These are phyloP conservation scores for Porites cylindrica DNA, from an alignment of 92 coral and sea anemone genomes.

Conservation along the genomic window DNA sequence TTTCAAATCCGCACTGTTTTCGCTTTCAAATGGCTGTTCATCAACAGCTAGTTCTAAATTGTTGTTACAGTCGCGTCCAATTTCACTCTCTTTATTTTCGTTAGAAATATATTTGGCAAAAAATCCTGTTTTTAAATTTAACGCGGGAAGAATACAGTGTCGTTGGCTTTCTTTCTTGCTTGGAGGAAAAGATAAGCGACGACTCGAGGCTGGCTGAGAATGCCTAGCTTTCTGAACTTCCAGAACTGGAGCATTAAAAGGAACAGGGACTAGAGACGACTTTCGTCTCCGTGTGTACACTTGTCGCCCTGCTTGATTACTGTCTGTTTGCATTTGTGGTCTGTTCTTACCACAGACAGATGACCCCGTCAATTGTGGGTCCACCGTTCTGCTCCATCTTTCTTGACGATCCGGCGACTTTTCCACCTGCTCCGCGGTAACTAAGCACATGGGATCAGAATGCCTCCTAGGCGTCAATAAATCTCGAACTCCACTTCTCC, in stretches of 20 bases:
- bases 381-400: not conserved
- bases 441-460: conserved; percentile 62
- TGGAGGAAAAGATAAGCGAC: conserved; percentile 64
- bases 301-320: not conserved
- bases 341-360: conserved; percentile 1
- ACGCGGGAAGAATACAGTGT: conserved; percentile 20
- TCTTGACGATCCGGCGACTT: conserved; percentile 14
- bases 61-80: not conserved
- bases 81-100: not conserved
- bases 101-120: not conserved
- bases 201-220: not conserved
- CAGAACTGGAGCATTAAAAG: conserved; percentile 31
- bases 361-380: conserved; percentile 10
- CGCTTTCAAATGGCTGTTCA: not conserved
- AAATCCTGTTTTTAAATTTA: conserved; percentile 19
- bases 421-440: not conserved
- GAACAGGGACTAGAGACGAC: conserved; percentile 66
- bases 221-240: conserved; percentile 16
- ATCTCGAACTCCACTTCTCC: conserved; percentile 16
- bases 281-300: conserved; percentile 32
- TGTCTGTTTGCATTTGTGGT: conserved; percentile 2
- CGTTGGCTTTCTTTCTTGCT: conserved; percentile 30
- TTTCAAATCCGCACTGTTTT: conserved; percentile 2
- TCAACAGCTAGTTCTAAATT: no score
- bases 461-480: conserved; percentile 42